A percentile compares a stretch with the other conserved stretches of the same genome.
phyloP scores from a whole-genome alignment of 2,888 invertebrate genomes.

The Brachynemurus nebulosus region DNA sequence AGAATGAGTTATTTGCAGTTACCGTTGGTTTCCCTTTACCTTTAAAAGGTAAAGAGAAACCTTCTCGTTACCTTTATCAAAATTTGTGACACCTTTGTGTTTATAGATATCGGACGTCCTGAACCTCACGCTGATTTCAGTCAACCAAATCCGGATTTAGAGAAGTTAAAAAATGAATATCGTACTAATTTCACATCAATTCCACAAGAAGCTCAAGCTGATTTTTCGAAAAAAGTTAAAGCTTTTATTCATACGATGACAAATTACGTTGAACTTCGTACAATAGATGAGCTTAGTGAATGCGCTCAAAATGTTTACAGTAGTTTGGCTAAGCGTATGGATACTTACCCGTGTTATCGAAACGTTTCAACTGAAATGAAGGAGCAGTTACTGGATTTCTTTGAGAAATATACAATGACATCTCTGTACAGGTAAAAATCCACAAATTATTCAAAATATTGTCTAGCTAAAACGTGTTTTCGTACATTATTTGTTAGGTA shows the following conservation, averaged over 20 bases:
- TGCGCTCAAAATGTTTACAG: conserved; percentile 84
- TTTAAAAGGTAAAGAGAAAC: too few species aligned
- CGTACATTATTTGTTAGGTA: conserved; percentile 38
- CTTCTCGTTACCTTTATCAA: too few species aligned
- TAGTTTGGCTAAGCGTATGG: conserved; percentile 59
- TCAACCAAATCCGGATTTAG: conserved; percentile 35
- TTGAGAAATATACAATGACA: conserved; percentile 88
- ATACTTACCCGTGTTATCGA: conserved; percentile 46
- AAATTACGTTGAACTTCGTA: conserved; percentile 41
- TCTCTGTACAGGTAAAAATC: conserved; percentile 62
- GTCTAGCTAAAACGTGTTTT: background rate
- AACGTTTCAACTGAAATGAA: conserved; percentile 55
- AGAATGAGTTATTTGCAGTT: too few species aligned
- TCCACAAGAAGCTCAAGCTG: conserved; percentile 34
- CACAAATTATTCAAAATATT: too few species aligned
- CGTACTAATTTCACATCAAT: conserved; percentile 30
- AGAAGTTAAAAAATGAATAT: conserved; percentile 33
- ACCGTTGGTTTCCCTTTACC: too few species aligned
- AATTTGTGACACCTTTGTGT: too few species aligned
- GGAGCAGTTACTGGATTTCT: conserved; percentile 77
- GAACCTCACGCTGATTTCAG: conserved; percentile 25
- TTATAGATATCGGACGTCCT: background rate
- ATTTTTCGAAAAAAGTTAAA: conserved; percentile 54
- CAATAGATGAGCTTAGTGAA: conserved; percentile 78
- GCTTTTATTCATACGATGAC: conserved; percentile 49